Conservation (phyloP, 2,113 vertebrate genomes). For the Tenebrosternarchus preto region DNA sequence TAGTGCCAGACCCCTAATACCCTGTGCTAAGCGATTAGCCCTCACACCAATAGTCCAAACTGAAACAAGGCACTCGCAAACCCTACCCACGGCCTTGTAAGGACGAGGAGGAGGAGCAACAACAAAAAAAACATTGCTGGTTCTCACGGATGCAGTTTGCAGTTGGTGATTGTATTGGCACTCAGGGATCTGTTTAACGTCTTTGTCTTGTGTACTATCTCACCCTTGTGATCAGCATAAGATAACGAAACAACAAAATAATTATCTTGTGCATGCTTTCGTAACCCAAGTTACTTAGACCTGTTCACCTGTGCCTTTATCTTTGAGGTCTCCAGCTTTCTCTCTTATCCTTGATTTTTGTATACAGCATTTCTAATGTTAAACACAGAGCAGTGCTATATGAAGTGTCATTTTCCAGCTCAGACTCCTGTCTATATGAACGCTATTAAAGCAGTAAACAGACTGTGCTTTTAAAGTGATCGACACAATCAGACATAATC, state of each 20-base stretch:
- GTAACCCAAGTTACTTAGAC: background rate
- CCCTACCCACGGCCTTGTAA: no score
- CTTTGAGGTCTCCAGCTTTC: background rate
- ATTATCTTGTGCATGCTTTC: background rate
- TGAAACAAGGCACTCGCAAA: conserved; percentile 19
- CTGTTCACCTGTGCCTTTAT: background rate
- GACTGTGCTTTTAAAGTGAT: background rate
- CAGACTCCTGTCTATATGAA: background rate
- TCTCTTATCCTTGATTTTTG: background rate
- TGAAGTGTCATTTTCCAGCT: background rate
- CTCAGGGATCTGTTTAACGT: conserved; percentile 47
- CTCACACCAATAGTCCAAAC: conserved; percentile 10
- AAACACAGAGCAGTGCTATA: background rate
- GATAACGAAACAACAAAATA: background rate
- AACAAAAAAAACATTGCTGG: conserved; percentile 64
- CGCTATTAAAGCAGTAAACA: background rate
- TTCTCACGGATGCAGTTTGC: conserved; percentile 45
- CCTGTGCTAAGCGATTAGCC: conserved; percentile 20
- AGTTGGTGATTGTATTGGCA: conserved; percentile 58
- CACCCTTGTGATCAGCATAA: background rate
- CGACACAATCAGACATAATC: background rate
- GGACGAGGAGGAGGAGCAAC: conserved; percentile 47
- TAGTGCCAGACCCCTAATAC: conserved; percentile 16
- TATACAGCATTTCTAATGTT: background rate
- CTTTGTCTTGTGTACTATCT: background rate